Evolutionary conservation across 2,113 vertebrate genomes (phyloP).

Genomic region (Axis porcinus): DNA sequence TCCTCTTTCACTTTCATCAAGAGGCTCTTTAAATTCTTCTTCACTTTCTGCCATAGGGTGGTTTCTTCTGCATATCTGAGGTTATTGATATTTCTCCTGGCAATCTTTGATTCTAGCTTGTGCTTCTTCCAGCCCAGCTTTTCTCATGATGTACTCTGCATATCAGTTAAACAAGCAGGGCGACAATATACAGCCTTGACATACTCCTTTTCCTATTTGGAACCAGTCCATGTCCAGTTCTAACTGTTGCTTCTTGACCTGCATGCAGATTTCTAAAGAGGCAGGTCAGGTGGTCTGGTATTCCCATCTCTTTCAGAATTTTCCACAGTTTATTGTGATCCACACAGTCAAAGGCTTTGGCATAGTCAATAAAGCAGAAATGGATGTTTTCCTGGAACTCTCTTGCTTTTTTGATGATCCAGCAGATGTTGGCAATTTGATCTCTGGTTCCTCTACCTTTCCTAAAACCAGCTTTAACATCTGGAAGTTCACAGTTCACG

Average conservation of each 20-base stretch:
- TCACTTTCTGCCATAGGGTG: too few species aligned
- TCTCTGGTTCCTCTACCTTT: neutral
- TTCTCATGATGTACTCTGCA: neutral
- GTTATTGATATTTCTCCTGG: neutral
- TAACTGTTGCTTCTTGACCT: neutral
- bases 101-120: neutral
- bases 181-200: neutral
- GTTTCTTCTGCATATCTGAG: neutral
- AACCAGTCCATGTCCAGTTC: neutral
- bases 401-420: fast-evolving
- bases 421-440: fast-evolving
- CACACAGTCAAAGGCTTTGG: neutral
- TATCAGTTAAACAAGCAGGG: neutral
- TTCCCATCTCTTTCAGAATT: neutral
- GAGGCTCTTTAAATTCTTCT: neutral
- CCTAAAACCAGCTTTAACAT: neutral
- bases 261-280: neutral
- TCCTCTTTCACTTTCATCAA: neutral
- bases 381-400: neutral
- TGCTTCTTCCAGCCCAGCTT: fast-evolving
- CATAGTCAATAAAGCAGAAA: neutral
- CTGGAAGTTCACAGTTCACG: fast-evolving
- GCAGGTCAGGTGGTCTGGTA: neutral
- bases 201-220: neutral
- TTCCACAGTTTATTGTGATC: neutral